These are phyloP conservation scores for Alcedo quadribrachys DNA, from an alignment of 2,797 vertebrate species.

Conservation along the genomic window DNA sequence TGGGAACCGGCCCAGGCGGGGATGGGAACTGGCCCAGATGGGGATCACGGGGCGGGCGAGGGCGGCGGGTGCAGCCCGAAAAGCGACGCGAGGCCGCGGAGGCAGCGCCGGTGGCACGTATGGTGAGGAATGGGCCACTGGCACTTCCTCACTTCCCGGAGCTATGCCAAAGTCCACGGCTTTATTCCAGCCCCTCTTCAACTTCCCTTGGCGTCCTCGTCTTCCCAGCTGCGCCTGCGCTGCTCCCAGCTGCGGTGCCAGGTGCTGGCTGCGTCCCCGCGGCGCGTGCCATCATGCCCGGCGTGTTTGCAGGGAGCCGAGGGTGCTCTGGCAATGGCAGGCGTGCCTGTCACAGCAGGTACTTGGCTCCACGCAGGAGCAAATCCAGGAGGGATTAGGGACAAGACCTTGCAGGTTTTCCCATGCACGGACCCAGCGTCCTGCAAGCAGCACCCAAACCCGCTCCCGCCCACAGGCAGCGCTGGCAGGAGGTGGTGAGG, in stretches of 20 bases:
- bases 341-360: conserved; percentile 36
- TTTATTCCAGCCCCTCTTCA: neutral
- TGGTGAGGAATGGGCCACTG: accelerated
- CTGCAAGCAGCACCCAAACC: neutral
- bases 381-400: neutral
- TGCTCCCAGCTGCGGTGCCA: neutral
- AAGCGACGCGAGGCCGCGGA: accelerated
- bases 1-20: neutral
- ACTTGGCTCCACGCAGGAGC: neutral
- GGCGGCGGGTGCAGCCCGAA: neutral
- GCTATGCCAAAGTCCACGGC: neutral
- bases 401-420: conserved; percentile 51
- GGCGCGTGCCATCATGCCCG: neutral
- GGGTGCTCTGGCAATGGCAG: neutral
- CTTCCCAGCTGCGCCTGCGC: neutral
- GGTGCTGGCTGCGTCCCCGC: neutral
- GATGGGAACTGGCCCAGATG: neutral
- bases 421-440: neutral
- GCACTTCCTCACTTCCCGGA: neutral
- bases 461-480: neutral
- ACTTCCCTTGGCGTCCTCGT: neutral
- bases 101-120: accelerated
- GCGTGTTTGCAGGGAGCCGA: neutral
- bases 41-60: neutral
- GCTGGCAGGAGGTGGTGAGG: neutral